Conservation (phyloP, 2,888 invertebrate species). For the Scaptodrosophila latifasciaeformis region DNA sequence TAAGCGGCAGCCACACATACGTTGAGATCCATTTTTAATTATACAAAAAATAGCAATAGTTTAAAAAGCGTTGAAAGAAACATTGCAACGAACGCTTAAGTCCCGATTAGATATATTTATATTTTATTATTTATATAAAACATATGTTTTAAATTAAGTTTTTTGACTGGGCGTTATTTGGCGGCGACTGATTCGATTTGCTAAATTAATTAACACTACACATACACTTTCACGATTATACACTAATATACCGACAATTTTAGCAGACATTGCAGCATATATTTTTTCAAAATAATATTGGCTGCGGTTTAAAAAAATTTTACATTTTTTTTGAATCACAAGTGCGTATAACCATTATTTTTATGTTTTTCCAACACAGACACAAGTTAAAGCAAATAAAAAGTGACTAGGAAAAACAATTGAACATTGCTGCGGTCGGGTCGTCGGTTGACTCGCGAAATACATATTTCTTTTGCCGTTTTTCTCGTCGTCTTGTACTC, state of each 20-base stretch:
- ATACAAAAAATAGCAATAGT: constrained; percentile 43
- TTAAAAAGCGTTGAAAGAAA: constrained; percentile 30
- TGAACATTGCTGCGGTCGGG: constrained; percentile 54
- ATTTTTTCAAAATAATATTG: constrained; percentile 4
- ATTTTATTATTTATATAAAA: constrained; percentile 1
- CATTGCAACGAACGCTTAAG: constrained; percentile 13
- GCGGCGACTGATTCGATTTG: constrained; percentile 21
- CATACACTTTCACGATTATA: constrained; percentile 34
- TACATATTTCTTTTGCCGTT: constrained; percentile 71
- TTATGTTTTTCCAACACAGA: too few relatives aligned
- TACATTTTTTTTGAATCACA: background rate
- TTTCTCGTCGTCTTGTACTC: constrained; percentile 56
- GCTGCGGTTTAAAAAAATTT: too few relatives aligned
- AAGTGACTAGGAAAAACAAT: constrained; percentile 50
- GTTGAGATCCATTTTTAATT: constrained; percentile 60
- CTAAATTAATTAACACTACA: constrained; percentile 37
- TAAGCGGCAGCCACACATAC: constrained; percentile 15
- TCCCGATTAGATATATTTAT: constrained; percentile 7
- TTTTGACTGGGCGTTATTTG: background rate
- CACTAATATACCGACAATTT: constrained; percentile 39
- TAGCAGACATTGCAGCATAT: background rate
- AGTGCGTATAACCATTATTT: background rate
- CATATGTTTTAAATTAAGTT: constrained; percentile 12
- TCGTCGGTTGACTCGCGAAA: constrained; percentile 63
- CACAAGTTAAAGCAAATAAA: too few relatives aligned